Evolutionary conservation across 2,888 invertebrate species (phyloP).

Genomic region (Drosophila barbarae): DNA sequence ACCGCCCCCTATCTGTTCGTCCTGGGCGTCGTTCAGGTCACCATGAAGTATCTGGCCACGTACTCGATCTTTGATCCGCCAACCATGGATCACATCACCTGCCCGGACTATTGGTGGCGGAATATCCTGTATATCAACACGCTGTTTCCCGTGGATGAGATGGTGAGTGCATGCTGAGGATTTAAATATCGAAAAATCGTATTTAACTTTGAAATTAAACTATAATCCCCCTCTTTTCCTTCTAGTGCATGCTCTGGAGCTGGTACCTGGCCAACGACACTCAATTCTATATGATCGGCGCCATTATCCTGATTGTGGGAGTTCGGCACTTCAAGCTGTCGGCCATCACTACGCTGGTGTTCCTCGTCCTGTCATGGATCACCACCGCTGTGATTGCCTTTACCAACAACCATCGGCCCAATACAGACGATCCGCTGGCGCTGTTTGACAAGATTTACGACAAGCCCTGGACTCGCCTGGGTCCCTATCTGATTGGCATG

Average conservation of each 20-base stretch:
- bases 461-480: constrained; percentile 92
- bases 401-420: constrained; percentile 88
- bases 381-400: constrained; percentile 90
- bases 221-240: neutral
- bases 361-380: constrained; percentile 88
- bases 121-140: constrained; percentile 93
- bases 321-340: constrained; percentile 89
- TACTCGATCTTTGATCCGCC: constrained; percentile 92
- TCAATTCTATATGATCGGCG: constrained; percentile 91
- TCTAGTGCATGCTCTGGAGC: constrained; percentile 94
- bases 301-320: constrained; percentile 88
- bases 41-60: constrained; percentile 91
- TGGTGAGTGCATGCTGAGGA: constrained; percentile 82
- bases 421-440: constrained; percentile 89
- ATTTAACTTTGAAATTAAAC: no score
- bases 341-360: constrained; percentile 83
- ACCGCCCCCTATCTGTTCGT: constrained; percentile 91
- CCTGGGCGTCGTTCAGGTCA: constrained; percentile 89
- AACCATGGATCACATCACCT: constrained; percentile 89
- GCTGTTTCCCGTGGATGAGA: constrained; percentile 89
- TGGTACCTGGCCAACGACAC: constrained; percentile 94
- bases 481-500: constrained; percentile 92
- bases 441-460: constrained; percentile 94
- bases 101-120: constrained; percentile 93
- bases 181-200: neutral